Base-by-base conservation (phyloP, 2,113 vertebrate genomes). In the Strix aluco region DNA sequence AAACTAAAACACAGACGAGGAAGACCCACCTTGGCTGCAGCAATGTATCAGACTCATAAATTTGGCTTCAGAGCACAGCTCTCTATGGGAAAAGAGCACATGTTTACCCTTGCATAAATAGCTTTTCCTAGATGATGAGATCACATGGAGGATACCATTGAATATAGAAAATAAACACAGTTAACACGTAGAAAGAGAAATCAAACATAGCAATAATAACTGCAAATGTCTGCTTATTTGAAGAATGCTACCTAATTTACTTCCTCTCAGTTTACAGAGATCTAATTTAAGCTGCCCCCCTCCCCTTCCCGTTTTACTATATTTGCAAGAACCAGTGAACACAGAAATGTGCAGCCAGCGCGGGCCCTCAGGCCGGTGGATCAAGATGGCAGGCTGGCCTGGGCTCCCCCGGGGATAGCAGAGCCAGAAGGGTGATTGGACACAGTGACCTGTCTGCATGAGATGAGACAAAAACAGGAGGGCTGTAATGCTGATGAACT, bases 401-500 rank as follows among this genome's bases (percentile, higher is more conserved):
- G 94, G 90, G 75, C 81, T 97, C 95, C 98, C 97, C 96, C 3
- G 75, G 97, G 96, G 97, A 97, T 15, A 82, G 86, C 80, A 94
- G 81, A 97, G 96, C 96, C 96, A 97, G 95, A 95, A 97, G 97
- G 97, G 97, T 93, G 93, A 97, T 97, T 98, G 97, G 97, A 98
- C 97, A 97, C 87, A 61, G 96, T 98, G 98, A 98, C 98, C 98
- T 86, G 67, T 97, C 97, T 98, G 94, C 93, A 96, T 95, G 95
- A 98, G 95, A 98, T 96, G 96, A 98, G 96, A 94, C 95, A 96
- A 96, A 98, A 98, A 97, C 95, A 97, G 96, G 96, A 98, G 96
- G 95, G 91, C 97, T 98, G 97, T 98, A 98, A 98, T 96, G 95
- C 97, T 98, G 97, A 98, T 98, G 97, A 98, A 98, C 97, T 97